These are phyloP conservation scores for Vidua macroura DNA, from an alignment of 2,113 vertebrate species.

Conservation along the genomic window DNA sequence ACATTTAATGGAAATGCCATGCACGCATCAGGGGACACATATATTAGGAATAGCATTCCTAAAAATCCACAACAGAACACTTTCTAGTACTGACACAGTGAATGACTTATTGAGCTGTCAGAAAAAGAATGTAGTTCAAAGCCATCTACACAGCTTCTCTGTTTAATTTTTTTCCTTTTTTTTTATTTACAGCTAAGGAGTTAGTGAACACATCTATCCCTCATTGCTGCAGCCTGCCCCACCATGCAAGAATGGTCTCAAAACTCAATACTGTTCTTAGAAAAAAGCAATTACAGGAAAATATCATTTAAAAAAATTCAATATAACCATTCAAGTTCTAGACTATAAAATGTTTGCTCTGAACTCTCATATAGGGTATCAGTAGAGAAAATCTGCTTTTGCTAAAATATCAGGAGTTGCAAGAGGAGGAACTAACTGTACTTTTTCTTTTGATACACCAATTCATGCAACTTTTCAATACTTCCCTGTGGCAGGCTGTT, in stretches of 20 bases:
- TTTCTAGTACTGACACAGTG: neutral
- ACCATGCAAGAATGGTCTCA: neutral
- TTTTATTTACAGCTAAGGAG: neutral
- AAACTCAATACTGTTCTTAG: neutral
- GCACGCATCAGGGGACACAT: neutral
- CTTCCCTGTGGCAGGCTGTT: neutral
- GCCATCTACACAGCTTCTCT: neutral
- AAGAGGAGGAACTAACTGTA: neutral
- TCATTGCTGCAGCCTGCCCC: neutral
- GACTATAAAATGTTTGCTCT: neutral
- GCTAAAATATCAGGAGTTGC: neutral
- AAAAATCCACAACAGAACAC: neutral
- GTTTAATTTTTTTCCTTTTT: neutral
- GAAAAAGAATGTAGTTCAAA: neutral
- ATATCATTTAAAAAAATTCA: neutral
- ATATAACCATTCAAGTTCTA: neutral
- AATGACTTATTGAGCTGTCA: slow-evolving; percentile 2
- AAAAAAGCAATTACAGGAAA: neutral
- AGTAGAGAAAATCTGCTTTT: neutral
- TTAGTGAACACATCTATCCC: neutral
- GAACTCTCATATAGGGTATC: neutral
- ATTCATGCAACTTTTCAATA: neutral
- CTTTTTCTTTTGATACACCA: neutral
- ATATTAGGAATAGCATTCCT: neutral
- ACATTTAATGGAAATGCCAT: neutral